Percentiles rank a stretch among this genome's conserved stretches.
phyloP scores from a whole-genome alignment of 2,113 vertebrate species.

The Hippocampus abdominalis region DNA sequence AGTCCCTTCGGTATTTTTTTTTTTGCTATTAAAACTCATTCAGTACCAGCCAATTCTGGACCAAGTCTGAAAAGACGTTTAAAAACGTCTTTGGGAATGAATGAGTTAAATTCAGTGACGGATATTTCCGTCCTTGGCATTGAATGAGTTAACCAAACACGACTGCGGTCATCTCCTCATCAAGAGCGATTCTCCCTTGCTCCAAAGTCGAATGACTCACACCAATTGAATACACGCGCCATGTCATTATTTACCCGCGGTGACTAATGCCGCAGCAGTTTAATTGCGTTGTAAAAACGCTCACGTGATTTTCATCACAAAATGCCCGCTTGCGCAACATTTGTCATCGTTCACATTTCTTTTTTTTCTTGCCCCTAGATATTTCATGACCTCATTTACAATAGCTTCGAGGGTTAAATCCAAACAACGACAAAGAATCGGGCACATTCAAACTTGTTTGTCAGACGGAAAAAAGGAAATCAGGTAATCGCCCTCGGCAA shows the following conservation, averaged over 20 bases:
- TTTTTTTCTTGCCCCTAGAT: not conserved
- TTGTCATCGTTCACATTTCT: not conserved
- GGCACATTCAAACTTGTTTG: not conserved
- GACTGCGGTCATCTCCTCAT: conserved; percentile 18
- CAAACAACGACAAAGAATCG: not conserved
- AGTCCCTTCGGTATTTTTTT: conserved; percentile 11
- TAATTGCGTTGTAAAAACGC: conserved; percentile 11
- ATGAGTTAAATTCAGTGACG: too few relatives aligned
- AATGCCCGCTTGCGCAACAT: conserved; percentile 1
- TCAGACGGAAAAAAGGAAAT: conserved; percentile 6
- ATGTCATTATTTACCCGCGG: not conserved
- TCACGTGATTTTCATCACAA: conserved; percentile 7
- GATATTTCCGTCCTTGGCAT: too few relatives aligned
- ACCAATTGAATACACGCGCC: conserved; percentile 37
- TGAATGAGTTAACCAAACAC: conserved; percentile 2
- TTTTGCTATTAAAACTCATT: too few relatives aligned
- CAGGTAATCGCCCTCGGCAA: not conserved
- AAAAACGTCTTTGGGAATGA: too few relatives aligned
- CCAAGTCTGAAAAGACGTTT: too few relatives aligned
- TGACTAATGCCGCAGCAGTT: conserved; percentile 34
- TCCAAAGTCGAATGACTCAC: conserved; percentile 45
- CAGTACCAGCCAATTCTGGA: too few relatives aligned
- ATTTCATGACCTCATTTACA: not conserved
- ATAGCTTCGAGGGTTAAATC: not conserved
- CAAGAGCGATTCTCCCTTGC: conserved; percentile 19